Evolutionary conservation across 1,140 invertebrate species (phyloP).

Genomic region (Gyrodactylus bullatarudis): DNA sequence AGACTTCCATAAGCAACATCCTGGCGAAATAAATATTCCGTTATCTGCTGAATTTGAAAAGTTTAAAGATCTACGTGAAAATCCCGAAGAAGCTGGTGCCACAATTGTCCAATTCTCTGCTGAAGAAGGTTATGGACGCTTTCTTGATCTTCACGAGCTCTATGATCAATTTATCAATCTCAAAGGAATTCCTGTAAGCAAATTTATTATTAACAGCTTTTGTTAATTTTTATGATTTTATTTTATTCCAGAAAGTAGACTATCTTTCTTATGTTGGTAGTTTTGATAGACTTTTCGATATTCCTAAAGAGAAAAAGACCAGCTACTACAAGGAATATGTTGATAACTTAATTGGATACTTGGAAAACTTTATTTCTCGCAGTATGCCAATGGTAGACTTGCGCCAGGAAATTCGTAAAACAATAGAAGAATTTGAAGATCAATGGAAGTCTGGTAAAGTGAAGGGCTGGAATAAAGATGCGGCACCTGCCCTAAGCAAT

Average conservation of each 20-base stretch:
- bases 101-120: conserved; percentile 62
- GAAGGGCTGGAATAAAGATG: conserved; percentile 86
- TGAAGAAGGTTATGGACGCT: conserved; percentile 95
- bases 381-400: conserved; percentile 45
- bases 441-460: conserved; percentile 60
- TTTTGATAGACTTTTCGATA: conserved; percentile 81
- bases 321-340: conserved; percentile 55
- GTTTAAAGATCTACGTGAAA: conserved; percentile 49
- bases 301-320: conserved; percentile 66
- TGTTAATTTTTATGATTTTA: conserved; percentile 4
- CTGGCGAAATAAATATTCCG: conserved; percentile 61
- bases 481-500: conserved; percentile 45
- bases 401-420: conserved; percentile 32
- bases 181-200: conserved; percentile 52
- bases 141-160: conserved; percentile 82
- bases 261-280: conserved; percentile 69
- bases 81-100: conserved; percentile 32
- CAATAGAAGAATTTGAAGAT: conserved; percentile 42
- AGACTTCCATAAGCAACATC: conserved; percentile 74
- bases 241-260: conserved; percentile 24
- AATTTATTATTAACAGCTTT: not conserved
- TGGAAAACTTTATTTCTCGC: conserved; percentile 43
- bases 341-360: conserved; percentile 44
- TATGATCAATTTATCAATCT: conserved; percentile 81
- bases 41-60: conserved; percentile 91